phyloP scores from a whole-genome alignment of 2,797 vertebrate genomes.

The Percopsis omiscomaycus region DNA sequence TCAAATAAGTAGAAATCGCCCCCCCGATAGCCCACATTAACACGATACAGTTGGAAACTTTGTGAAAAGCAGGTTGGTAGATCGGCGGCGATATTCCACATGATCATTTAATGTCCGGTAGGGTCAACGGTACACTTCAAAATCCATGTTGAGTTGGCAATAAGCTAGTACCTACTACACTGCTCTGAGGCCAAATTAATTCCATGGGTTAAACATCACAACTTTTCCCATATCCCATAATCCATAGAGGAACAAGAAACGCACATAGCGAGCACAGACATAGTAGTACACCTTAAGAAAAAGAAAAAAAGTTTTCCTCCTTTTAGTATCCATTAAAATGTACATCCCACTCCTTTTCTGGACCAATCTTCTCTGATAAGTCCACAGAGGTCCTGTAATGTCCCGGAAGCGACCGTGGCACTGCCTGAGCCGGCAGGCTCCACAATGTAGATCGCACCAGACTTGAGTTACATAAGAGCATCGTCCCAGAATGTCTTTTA shows the following conservation, averaged over 20 bases:
- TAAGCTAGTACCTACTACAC: slow-evolving; percentile 51
- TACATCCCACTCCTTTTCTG: slow-evolving; percentile 70
- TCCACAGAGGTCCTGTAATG: slow-evolving; percentile 35
- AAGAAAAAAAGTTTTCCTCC: background rate
- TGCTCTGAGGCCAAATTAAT: slow-evolving; percentile 52
- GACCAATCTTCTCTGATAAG: slow-evolving; percentile 42
- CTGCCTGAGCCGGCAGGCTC: slow-evolving; percentile 37
- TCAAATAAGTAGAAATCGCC: slow-evolving; percentile 17
- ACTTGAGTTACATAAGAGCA: slow-evolving; percentile 52
- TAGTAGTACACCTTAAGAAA: slow-evolving; percentile 65
- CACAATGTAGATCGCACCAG: slow-evolving; percentile 10
- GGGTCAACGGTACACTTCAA: slow-evolving; percentile 53
- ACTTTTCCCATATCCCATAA: slow-evolving; percentile 35
- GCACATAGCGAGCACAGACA: slow-evolving; percentile 68
- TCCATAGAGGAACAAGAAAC: slow-evolving; percentile 60
- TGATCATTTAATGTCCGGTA: slow-evolving; percentile 37
- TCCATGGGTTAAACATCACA: slow-evolving; percentile 62
- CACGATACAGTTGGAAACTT: too few species aligned
- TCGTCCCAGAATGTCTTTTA: slow-evolving; percentile 55
- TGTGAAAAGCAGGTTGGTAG: slow-evolving; percentile 28
- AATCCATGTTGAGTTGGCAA: slow-evolving; percentile 49
- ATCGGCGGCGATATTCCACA: slow-evolving; percentile 16
- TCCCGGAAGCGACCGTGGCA: slow-evolving; percentile 42
- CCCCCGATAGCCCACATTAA: background rate
- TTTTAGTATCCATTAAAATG: slow-evolving; percentile 70